phyloP scores from a whole-genome alignment of 1,140 invertebrate species.

The Pentalonia nigronervosa region DNA sequence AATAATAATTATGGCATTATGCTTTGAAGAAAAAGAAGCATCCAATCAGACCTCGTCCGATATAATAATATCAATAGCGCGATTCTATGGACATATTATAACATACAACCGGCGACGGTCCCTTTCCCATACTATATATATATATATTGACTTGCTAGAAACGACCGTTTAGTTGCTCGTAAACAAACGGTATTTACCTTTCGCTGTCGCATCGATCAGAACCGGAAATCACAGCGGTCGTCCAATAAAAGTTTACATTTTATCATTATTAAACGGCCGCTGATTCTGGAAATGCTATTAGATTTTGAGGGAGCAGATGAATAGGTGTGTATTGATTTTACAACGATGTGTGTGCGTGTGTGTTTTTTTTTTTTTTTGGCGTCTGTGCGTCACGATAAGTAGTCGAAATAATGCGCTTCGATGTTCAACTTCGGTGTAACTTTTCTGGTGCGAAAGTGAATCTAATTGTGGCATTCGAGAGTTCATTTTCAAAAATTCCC shows the following conservation, averaged over 20 bases:
- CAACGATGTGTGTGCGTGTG: no score
- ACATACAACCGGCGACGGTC: not conserved
- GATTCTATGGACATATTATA: not conserved
- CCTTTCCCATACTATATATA: not conserved
- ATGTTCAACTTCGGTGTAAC: no score
- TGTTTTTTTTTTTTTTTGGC: no score
- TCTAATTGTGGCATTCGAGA: no score
- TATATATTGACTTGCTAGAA: not conserved
- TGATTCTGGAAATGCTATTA: not conserved
- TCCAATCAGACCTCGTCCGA: not conserved
- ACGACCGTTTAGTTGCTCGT: not conserved
- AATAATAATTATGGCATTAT: not conserved
- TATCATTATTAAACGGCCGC: not conserved
- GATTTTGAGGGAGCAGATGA: no score
- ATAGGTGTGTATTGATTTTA: no score
- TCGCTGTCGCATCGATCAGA: not conserved
- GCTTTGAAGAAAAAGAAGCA: not conserved
- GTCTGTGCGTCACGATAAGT: no score
- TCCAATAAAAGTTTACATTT: not conserved
- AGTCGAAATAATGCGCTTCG: no score
- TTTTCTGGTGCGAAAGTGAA: no score
- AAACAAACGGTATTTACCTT: not conserved
- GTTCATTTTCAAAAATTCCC: no score
- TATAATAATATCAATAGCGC: not conserved
- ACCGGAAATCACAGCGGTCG: not conserved